Evolutionary conservation across 2,113 vertebrate species (phyloP).

Genomic region (Tachysurus fulvidraco): DNA sequence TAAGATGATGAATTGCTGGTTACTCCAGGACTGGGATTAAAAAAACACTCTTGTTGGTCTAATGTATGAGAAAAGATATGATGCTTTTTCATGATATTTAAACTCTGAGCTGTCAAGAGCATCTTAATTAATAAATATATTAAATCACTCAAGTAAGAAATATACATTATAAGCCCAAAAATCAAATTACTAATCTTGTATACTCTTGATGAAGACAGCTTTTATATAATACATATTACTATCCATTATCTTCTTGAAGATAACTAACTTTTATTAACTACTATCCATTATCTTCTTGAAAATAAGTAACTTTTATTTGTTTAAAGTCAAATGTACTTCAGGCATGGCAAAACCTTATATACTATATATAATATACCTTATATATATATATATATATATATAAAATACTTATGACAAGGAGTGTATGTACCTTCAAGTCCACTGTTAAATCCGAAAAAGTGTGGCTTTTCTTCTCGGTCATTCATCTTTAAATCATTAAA

Average conservation of each 20-base stretch:
- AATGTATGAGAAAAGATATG: background rate
- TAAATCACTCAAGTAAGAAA: background rate
- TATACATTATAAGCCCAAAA: background rate
- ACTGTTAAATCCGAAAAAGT: background rate
- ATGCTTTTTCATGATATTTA: background rate
- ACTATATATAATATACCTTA: no score
- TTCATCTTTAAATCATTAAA: constrained; percentile 23
- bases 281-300: background rate
- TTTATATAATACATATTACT: background rate
- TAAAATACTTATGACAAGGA: background rate
- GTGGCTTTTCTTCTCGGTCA: background rate
- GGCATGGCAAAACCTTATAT: background rate
- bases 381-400: no score
- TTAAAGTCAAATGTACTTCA: background rate
- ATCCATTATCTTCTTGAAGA: background rate
- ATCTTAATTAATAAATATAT: background rate
- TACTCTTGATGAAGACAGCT: background rate
- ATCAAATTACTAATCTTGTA: background rate
- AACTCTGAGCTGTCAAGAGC: background rate
- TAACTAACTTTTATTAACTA: no score
- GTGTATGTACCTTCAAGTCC: constrained; percentile 43
- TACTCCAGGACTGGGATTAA: background rate
- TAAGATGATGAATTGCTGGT: background rate
- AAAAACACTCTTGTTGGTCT: background rate
- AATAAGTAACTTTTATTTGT: background rate